Percentiles rank a stretch among this genome's conserved stretches.
These are phyloP conservation scores for Chaenogobius annularis DNA, from an alignment of 2,113 vertebrate species.

Conservation along the genomic window DNA sequence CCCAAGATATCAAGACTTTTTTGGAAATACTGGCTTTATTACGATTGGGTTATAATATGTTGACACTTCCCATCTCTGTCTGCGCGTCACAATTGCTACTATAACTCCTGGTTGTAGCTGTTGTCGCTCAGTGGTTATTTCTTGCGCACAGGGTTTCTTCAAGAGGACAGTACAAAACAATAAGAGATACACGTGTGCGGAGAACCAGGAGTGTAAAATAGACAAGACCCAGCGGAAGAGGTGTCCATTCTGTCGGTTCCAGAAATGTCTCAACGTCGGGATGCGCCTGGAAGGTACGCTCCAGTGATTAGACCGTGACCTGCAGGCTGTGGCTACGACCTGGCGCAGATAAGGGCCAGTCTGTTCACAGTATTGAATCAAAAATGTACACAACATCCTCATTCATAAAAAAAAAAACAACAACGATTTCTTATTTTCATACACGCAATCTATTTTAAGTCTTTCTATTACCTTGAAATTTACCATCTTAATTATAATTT, in stretches of 20 bases:
- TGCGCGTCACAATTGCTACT: too few relatives aligned
- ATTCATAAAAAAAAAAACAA: background rate
- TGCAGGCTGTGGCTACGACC: background rate
- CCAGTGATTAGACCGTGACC: background rate
- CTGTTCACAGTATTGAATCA: background rate
- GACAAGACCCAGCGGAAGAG: slow-evolving; percentile 98
- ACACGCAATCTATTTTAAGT: slow-evolving; percentile 7
- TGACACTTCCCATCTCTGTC: too few relatives aligned
- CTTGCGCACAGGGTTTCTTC: slow-evolving; percentile 87
- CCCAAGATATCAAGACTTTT: too few relatives aligned
- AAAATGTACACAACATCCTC: background rate
- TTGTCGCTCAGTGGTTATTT: background rate
- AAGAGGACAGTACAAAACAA: slow-evolving; percentile 98
- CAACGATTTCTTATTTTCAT: background rate
- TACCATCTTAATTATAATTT: background rate
- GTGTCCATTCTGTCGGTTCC: slow-evolving; percentile 96
- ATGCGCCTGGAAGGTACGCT: slow-evolving; percentile 93
- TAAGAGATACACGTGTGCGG: slow-evolving; percentile 96
- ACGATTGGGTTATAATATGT: too few relatives aligned
- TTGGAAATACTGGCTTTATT: too few relatives aligned
- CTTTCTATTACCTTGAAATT: background rate
- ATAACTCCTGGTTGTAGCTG: too few relatives aligned
- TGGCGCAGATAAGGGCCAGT: background rate
- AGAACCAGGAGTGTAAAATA: slow-evolving; percentile 97
- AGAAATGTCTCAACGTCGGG: slow-evolving; percentile 95